Conservation (phyloP, 1,140 invertebrate genomes). For the Idris sp. region DNA sequence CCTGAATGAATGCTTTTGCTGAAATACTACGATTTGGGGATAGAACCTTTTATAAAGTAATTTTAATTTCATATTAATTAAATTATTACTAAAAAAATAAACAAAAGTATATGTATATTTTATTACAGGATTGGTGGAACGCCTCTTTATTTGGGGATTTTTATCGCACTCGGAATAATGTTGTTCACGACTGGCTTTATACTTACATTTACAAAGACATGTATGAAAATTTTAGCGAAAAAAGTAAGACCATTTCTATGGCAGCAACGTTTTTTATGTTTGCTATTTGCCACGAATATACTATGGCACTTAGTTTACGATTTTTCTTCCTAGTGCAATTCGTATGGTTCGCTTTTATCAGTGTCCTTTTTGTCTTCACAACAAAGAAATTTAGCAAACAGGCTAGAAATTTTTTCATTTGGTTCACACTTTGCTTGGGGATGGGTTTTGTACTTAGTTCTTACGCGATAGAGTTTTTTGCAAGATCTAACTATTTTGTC, state of each 20-base stretch:
- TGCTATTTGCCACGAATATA: slow-evolving; percentile 91
- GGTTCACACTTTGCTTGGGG: slow-evolving; percentile 87
- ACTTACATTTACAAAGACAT: slow-evolving; percentile 94
- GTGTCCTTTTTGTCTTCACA: slow-evolving; percentile 80
- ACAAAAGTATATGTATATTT: too few species aligned
- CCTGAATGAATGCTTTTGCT: slow-evolving; percentile 92
- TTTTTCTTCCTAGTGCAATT: slow-evolving; percentile 94
- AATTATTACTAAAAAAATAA: too few species aligned
- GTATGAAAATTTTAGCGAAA: slow-evolving; percentile 79
- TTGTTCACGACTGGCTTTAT: slow-evolving; percentile 97
- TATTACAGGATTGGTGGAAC: slow-evolving; percentile 95
- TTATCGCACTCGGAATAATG: slow-evolving; percentile 96
- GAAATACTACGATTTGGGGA: slow-evolving; percentile 93
- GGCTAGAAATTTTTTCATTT: slow-evolving; percentile 88
- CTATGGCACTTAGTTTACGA: slow-evolving; percentile 86
- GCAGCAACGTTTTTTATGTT: slow-evolving; percentile 82
- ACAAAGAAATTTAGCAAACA: slow-evolving; percentile 77
- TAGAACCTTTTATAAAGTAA: slow-evolving; percentile 88
- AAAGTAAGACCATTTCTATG: slow-evolving; percentile 78
- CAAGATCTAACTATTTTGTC: neutral
- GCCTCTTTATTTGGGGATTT: slow-evolving; percentile 87
- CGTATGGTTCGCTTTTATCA: slow-evolving; percentile 82
- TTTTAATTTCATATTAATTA: neutral
- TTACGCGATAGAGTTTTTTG: slow-evolving; percentile 87
- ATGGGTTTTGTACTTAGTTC: slow-evolving; percentile 86